Evolutionary conservation across 1,140 invertebrate species (phyloP), one percentile per base, ranked within the genome.

Genomic region (Batillaria attramentaria): DNA sequence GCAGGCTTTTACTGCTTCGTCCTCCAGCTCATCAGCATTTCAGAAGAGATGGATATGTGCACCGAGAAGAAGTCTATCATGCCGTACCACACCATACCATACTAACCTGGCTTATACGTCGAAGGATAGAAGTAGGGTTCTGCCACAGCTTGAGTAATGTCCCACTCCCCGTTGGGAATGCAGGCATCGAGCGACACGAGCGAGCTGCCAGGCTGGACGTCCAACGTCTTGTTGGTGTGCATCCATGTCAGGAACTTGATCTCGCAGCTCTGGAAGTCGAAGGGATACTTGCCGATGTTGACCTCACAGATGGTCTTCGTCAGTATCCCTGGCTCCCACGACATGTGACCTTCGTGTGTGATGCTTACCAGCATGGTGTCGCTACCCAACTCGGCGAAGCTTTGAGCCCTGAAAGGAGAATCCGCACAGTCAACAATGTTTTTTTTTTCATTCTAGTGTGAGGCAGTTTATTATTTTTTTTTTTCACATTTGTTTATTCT

Each of bases 181-280:
- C 78, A 79, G 57, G 83, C 83, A 43, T 84, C 80, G 2, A 84
- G 73, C 24, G 76, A 78, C 20, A 84, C 80, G 1, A 68, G 10
- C 2, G 78, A 57, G 0, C 80, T 70, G 28, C 78, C 83, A 8
- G 83, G 83, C 78, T 68, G 60, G 0, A 87, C 82, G 31, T 83
- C 80, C 70, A 86, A 60, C 0, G 83, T 85, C 70, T 82, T 84
- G 72, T 86, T 87, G 33, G 85, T 87, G 77, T 92, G 90, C 72
- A 91, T 92, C 91, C 91, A 92, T 65, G 87, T 88, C 62, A 90
- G 89, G 79, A 91, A 90, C 50, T 89, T 84, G 78, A 90, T 84
- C 35, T 85, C 83, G 81, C 90, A 91, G 35, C 72, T 72, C 77
- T 87, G 86, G 57, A 83, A 84, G 79, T 87, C 86, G 77, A 87